Percentiles rank a stretch among this genome's conserved stretches.
These are phyloP conservation scores for Crematogaster levior DNA, from an alignment of 2,888 invertebrate genomes.

Conservation along the genomic window DNA sequence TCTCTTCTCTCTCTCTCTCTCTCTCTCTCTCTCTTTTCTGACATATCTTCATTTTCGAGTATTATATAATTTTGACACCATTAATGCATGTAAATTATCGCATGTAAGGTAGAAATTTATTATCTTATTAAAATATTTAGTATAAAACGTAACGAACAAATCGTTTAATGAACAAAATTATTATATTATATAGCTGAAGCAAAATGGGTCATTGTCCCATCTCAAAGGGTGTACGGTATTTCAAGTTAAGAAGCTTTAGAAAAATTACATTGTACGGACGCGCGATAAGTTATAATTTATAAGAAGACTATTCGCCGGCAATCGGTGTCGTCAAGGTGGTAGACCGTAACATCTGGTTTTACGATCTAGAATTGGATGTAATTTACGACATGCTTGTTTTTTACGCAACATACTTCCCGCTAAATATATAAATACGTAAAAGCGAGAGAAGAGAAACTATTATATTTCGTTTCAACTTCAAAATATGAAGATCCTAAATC, in stretches of 20 bases:
- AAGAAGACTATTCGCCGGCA: conserved; percentile 66
- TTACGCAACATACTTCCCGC: conserved; percentile 57
- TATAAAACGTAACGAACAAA: neutral
- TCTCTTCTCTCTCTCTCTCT: neutral
- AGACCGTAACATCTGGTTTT: conserved; percentile 79
- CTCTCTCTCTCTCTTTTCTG: neutral
- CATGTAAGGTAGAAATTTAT: neutral
- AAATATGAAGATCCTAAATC: conserved; percentile 41
- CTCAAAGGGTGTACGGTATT: neutral
- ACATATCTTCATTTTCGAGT: neutral
- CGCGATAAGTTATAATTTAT: conserved; percentile 64
- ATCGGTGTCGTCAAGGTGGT: conserved; percentile 77
- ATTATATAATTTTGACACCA: neutral
- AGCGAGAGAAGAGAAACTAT: conserved; percentile 32
- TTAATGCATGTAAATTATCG: neutral
- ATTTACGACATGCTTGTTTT: conserved; percentile 79
- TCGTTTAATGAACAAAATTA: neutral
- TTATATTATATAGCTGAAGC: neutral
- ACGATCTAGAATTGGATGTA: conserved; percentile 79
- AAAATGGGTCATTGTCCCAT: neutral
- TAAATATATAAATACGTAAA: no score
- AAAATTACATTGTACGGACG: conserved; percentile 46
- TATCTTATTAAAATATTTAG: neutral
- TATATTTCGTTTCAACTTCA: conserved; percentile 50
- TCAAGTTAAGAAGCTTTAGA: conserved; percentile 18